phyloP scores from a whole-genome alignment of 2,888 invertebrate species.

The Cantharis rustica region DNA sequence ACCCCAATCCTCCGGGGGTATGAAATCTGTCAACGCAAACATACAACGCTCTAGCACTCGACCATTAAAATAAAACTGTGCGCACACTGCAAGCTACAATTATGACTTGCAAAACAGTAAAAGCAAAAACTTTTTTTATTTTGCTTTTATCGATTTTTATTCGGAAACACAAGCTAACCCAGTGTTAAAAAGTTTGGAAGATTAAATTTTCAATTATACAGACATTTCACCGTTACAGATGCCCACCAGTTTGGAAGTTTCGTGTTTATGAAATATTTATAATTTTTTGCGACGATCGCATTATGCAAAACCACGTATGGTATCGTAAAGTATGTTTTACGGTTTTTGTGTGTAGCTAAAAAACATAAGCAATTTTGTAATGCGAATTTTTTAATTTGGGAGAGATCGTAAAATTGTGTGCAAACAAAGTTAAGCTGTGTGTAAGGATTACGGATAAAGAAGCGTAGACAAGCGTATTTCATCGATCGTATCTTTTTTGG shows the following conservation, averaged over 20 bases:
- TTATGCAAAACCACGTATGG: not conserved
- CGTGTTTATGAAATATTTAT: not conserved
- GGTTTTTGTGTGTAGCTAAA: not conserved
- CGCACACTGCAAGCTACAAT: constrained; percentile 26
- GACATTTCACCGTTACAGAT: not conserved
- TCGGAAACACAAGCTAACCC: not conserved
- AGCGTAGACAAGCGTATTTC: not conserved
- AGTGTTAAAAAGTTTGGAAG: not conserved
- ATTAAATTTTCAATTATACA: not conserved
- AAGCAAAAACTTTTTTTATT: not conserved
- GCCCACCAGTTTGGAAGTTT: not conserved
- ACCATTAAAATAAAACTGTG: constrained; percentile 17
- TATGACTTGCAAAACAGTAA: constrained; percentile 8
- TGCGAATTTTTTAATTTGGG: not conserved
- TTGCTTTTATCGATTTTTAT: not conserved
- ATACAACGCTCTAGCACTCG: constrained; percentile 38
- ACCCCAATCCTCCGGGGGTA: constrained; percentile 65
- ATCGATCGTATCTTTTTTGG: not conserved
- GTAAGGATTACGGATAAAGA: not conserved
- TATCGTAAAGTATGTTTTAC: not conserved
- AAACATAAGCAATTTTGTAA: not conserved
- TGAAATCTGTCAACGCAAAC: constrained; percentile 52
- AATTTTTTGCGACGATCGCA: not conserved
- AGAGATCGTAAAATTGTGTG: not conserved
- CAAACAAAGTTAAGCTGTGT: not conserved